Evolutionary conservation across 1,140 invertebrate species (phyloP).

Genomic region (Scylla paramamosain): DNA sequence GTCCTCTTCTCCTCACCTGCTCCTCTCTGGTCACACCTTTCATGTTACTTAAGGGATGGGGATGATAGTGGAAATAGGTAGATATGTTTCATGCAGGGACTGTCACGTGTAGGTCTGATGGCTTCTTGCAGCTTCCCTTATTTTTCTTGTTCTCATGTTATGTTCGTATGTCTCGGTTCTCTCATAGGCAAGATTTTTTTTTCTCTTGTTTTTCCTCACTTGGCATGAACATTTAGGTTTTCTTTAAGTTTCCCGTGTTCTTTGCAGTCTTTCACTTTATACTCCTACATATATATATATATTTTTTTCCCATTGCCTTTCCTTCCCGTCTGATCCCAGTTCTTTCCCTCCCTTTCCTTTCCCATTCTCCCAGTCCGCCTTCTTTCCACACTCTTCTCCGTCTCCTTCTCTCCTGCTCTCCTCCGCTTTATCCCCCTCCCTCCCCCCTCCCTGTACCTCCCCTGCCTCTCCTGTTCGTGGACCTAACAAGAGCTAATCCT

Average conservation of each 20-base stretch:
- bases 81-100: too few relatives aligned
- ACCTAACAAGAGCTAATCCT: conserved; percentile 1
- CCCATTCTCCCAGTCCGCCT: neutral
- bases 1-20: too few relatives aligned
- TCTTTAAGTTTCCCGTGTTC: neutral
- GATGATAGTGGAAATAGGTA: too few relatives aligned
- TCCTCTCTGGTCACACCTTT: too few relatives aligned
- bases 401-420: neutral
- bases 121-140: too few relatives aligned
- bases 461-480: neutral
- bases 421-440: neutral
- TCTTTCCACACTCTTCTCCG: too few relatives aligned
- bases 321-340: too few relatives aligned
- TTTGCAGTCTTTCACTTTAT: neutral
- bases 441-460: neutral
- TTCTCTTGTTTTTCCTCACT: neutral
- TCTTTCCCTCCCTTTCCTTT: neutral
- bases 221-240: neutral
- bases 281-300: too few relatives aligned
- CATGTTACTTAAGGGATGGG: too few relatives aligned
- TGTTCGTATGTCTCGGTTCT: too few relatives aligned
- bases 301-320: neutral
- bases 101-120: too few relatives aligned
- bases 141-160: too few relatives aligned
- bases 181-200: neutral